Base-by-base conservation (phyloP, 1,140 invertebrate genomes). In the Sycobia sp. region DNA sequence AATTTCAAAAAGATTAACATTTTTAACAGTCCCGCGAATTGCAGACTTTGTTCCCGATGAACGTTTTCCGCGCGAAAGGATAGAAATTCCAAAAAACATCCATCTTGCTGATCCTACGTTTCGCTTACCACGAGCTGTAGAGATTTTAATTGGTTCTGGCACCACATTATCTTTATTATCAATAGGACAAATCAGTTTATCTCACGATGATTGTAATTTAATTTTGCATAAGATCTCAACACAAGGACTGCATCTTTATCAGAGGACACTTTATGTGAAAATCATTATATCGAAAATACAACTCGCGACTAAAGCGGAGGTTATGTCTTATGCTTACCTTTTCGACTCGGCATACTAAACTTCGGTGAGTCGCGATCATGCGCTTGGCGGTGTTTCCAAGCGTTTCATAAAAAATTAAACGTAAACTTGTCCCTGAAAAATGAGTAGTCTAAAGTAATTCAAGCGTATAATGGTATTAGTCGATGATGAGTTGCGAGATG, bases 101-200 rank as follows among this genome's bases (percentile, higher is more conserved):
- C 27, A 50, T 62, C 16, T 66, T 3, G 65, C 65, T 16, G 65
- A 66, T 39, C 65, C 65, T 3, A 22, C 51, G 36, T 66, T 66
- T 53, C 59, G 62, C 25, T 29, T 62, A 13, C 58, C 65, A 7
- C 43, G 23, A 20, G 36, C 51, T 8, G 46, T 66, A 2, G 44
- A 66, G 23, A 43, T 66, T 9, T 22, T 66, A 8, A 47, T 66
- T 36, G 58, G 65, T 3, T 38, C 65, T 10, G 65, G 65, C 4
- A 20, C 47, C 3, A 66, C 65, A 18, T 44, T 66, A 44, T 62
- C 65, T 23, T 36, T 65, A 22, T 25, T 60, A 14, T 59, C 47
- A 3, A 60, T 65, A 27, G 63, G 63, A 2, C 56, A 65, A 38
- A 44, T 53, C 9, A 60, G 60, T 25, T 25, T 56, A 16, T 57